Conservation (phyloP, 64 coral and sea anemone species). For the Actinia equina region DNA sequence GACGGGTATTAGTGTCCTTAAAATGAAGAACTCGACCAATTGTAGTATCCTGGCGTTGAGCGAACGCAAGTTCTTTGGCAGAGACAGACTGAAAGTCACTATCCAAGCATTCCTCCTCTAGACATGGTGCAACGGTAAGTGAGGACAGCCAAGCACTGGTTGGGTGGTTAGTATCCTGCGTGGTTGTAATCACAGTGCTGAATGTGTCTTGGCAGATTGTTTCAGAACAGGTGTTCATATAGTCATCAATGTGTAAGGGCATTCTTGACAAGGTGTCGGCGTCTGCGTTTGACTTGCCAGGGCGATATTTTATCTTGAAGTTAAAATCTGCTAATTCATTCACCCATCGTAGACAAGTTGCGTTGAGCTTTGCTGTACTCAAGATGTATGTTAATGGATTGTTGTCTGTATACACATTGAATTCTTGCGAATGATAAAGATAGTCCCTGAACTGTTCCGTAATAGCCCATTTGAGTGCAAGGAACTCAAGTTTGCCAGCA, state of each 20-base stretch:
- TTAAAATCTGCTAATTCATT: conserved; percentile 38
- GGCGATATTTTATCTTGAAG: conserved; percentile 27
- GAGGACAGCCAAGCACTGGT: neutral
- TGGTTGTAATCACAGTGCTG: neutral
- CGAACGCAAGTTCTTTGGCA: neutral
- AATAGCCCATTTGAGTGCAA: too few relatives aligned
- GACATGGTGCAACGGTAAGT: neutral
- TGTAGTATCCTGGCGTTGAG: neutral
- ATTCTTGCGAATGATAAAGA: neutral
- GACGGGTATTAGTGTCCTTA: neutral
- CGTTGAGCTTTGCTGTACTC: conserved; percentile 28
- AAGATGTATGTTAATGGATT: conserved; percentile 32
- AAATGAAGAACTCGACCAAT: conserved; percentile 14
- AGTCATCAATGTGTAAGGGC: neutral
- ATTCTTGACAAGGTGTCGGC: conserved; percentile 29
- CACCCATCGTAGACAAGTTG: conserved; percentile 26
- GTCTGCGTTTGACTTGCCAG: neutral
- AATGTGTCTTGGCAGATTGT: neutral
- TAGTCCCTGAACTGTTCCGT: too few relatives aligned
- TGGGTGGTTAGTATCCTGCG: neutral
- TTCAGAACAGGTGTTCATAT: conserved; percentile 6
- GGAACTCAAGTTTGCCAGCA: too few relatives aligned
- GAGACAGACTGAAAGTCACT: conserved; percentile 4
- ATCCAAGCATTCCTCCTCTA: conserved; percentile 1
- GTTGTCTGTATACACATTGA: conserved; percentile 37